Evolutionary conservation across 1,140 invertebrate genomes (phyloP).

Genomic region (Cylas formicarius): DNA sequence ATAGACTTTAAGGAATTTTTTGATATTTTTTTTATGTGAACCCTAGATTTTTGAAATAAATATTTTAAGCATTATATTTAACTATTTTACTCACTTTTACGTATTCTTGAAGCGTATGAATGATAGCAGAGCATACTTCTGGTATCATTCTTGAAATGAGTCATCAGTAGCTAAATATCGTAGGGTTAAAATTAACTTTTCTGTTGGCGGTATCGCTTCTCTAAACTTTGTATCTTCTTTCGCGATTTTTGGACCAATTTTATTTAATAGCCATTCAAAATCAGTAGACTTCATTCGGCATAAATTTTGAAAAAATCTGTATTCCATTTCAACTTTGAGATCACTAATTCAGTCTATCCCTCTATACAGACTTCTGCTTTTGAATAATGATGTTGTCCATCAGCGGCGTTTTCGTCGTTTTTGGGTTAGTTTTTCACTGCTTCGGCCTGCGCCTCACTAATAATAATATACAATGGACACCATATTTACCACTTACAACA

Average conservation of each 20-base stretch:
- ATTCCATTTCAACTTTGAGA: slow-evolving; percentile 12
- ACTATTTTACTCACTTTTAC: slow-evolving; percentile 12
- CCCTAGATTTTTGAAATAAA: slow-evolving; percentile 3
- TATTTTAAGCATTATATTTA: slow-evolving; percentile 4
- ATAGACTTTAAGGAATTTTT: too few species aligned
- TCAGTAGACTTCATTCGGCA: slow-evolving; percentile 16
- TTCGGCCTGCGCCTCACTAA: too few species aligned
- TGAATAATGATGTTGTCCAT: slow-evolving; percentile 14
- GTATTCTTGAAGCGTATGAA: slow-evolving; percentile 11
- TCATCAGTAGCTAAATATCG: slow-evolving; percentile 18
- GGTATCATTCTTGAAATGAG: slow-evolving; percentile 10
- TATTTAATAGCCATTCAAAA: slow-evolving; percentile 24
- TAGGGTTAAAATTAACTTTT: slow-evolving; percentile 22
- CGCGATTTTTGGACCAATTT: slow-evolving; percentile 10
- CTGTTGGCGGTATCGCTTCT: slow-evolving; percentile 6
- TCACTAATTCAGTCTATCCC: slow-evolving; percentile 11
- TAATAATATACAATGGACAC: too few species aligned
- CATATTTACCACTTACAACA: too few species aligned
- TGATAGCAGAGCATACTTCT: slow-evolving; percentile 14
- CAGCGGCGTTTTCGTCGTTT: too few species aligned
- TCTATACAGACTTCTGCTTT: slow-evolving; percentile 13
- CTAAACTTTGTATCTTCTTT: slow-evolving; percentile 14
- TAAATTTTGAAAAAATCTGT: slow-evolving; percentile 13
- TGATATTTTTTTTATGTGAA: slow-evolving; percentile 1
- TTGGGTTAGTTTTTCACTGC: too few species aligned